Conservation (phyloP, 2,888 invertebrate species). For the Ptychoptera contaminata region DNA sequence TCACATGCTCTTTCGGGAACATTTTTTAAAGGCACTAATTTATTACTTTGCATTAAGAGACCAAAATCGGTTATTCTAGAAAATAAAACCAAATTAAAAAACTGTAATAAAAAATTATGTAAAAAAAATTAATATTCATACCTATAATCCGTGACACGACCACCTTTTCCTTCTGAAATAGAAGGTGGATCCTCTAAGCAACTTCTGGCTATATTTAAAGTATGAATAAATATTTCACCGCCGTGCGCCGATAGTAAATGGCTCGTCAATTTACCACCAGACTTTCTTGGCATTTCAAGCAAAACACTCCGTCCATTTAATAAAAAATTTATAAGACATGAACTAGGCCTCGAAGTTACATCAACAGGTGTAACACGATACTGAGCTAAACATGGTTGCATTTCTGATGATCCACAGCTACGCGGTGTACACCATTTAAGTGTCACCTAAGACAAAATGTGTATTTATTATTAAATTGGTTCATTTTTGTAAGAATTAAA, state of each 20-base stretch:
- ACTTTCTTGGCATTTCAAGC: slow-evolving; percentile 75
- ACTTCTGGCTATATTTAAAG: slow-evolving; percentile 67
- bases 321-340: slow-evolving; percentile 94
- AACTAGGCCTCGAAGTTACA: slow-evolving; percentile 91
- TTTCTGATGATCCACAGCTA: slow-evolving; percentile 64
- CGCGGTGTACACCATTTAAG: slow-evolving; percentile 96
- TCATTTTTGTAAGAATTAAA: neutral
- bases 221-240: slow-evolving; percentile 91
- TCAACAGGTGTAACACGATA: slow-evolving; percentile 90
- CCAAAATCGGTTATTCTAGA: slow-evolving; percentile 68
- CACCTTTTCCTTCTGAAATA: slow-evolving; percentile 87
- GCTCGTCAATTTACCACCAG: slow-evolving; percentile 75
- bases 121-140: slow-evolving; percentile 25
- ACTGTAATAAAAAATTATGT: neutral
- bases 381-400: slow-evolving; percentile 69
- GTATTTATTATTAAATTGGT: neutral
- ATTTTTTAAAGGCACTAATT: slow-evolving; percentile 55
- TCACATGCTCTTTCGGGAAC: slow-evolving; percentile 17
- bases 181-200: slow-evolving; percentile 90
- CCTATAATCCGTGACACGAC: slow-evolving; percentile 77
- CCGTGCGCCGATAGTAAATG: slow-evolving; percentile 89
- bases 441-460: slow-evolving; percentile 41
- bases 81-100: slow-evolving; percentile 7
- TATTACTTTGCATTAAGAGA: slow-evolving; percentile 69
- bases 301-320: slow-evolving; percentile 84